phyloP scores from a whole-genome alignment of 2,113 vertebrate genomes.

The Periophthalmus modestus region DNA sequence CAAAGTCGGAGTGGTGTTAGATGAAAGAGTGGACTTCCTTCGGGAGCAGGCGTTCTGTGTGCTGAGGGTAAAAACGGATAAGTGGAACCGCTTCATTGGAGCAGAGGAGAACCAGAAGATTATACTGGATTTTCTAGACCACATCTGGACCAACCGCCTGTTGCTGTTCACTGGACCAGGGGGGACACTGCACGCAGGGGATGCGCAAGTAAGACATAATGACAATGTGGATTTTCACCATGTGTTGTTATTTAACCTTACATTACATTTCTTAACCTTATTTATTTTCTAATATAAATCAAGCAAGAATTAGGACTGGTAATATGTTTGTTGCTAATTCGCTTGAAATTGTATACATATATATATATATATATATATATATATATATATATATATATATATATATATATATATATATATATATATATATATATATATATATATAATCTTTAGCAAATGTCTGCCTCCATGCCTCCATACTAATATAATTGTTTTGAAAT shows the following conservation, averaged over 20 bases:
- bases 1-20: slow-evolving; percentile 64
- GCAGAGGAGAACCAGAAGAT: slow-evolving; percentile 80
- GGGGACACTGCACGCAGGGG: slow-evolving; percentile 73
- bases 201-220: slow-evolving; percentile 70
- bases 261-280: no score
- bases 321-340: background rate
- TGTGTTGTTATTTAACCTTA: background rate
- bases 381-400: no score
- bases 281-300: background rate
- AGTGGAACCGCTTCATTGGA: slow-evolving; percentile 83
- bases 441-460: slow-evolving; percentile 4
- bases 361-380: background rate
- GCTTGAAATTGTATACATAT: no score
- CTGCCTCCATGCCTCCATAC: no score
- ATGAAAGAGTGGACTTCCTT: slow-evolving; percentile 80
- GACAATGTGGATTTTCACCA: background rate
- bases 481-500: slow-evolving; percentile 69
- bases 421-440: no score
- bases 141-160: slow-evolving; percentile 65
- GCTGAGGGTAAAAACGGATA: slow-evolving; percentile 80
- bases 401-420: background rate
- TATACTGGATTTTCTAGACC: slow-evolving; percentile 79
- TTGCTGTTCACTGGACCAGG: slow-evolving; percentile 77
- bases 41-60: slow-evolving; percentile 77
- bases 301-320: background rate